Base-by-base conservation (phyloP, 2,113 vertebrate genomes). In the Nesogale talazaci region DNA sequence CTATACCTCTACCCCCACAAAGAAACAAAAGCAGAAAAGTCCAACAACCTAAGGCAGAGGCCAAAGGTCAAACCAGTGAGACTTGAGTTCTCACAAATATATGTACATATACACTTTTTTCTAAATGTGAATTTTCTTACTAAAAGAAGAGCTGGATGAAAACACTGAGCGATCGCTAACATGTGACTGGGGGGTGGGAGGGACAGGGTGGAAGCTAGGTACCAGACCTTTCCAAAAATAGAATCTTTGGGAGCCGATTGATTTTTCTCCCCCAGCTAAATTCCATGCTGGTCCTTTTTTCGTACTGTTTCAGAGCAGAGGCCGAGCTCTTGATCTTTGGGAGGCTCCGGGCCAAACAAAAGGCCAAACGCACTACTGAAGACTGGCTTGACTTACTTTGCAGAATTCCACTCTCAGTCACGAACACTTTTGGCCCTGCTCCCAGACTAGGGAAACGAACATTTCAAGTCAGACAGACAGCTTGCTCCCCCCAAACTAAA, bases 401-500 rank as follows among this genome's bases (percentile, higher is more conserved):
- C 92, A 91, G 92, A 97, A 97, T 97, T 98, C 97, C 96, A 97
- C 88, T 95, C 96, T 94, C 96, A 98, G 96, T 98, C 97, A 98
- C 76, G 92, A 98, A 97, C 95, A 95, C 94, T 96, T 85, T 93
- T 98, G 98, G 98, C 97, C 90, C 74, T 81, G 90, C 95, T 98
- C 98, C 97, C 97, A 97, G 98, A 96, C 96, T 94, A 97, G 95
- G 96, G 96, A 97, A 97, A 77, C 0, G 77, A 98, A 97, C 96
- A 97, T 97, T 93, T 96, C 88, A 85, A 93, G 94, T 93, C 96
- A 96, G 95, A 90, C 86, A 96, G 95, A 90, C 86, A 93, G 95
- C 69, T 89, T 92, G 42, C 95, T 97, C 92, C 94, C 95, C 96
- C 97, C 97, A 97, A 98, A 96, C 82, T 94, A 97, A 98, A 97